phyloP scores from a whole-genome alignment of 2,888 invertebrate genomes.

The Dicranocentrus wangi region DNA sequence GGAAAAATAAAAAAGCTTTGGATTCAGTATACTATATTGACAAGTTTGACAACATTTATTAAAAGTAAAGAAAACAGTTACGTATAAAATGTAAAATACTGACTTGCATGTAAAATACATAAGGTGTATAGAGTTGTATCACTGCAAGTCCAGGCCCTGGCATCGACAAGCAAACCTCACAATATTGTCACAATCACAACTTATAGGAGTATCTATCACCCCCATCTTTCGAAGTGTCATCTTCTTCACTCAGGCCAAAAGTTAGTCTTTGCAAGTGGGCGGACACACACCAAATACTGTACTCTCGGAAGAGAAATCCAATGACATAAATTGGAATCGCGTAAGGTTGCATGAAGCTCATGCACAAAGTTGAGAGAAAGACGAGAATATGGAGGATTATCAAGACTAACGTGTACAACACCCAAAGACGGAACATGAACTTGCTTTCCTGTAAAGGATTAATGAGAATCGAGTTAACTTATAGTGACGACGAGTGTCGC shows the following conservation, averaged over 20 bases:
- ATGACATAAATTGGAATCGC: conserved; percentile 53
- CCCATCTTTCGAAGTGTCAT: conserved; percentile 28
- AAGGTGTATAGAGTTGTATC: too few species aligned
- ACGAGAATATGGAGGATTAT: conserved; percentile 43
- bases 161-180: too few species aligned
- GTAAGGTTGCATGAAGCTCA: conserved; percentile 50
- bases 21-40: too few species aligned
- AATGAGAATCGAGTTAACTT: too few species aligned
- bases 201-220: conserved; percentile 41
- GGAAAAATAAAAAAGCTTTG: too few species aligned
- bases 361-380: conserved; percentile 40
- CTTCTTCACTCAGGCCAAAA: conserved; percentile 6
- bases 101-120: too few species aligned
- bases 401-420: conserved; percentile 53
- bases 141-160: too few species aligned
- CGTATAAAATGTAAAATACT: too few species aligned
- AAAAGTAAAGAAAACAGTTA: too few species aligned
- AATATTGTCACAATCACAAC: conserved; percentile 8
- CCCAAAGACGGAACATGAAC: conserved; percentile 45
- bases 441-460: conserved; percentile 45
- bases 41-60: too few species aligned
- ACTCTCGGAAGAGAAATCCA: conserved; percentile 54
- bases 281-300: conserved; percentile 50
- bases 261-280: conserved; percentile 35
- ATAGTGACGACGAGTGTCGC: too few species aligned